Base-by-base conservation (phyloP, 92 coral and sea anemone species). In the Heteractis magnifica region DNA sequence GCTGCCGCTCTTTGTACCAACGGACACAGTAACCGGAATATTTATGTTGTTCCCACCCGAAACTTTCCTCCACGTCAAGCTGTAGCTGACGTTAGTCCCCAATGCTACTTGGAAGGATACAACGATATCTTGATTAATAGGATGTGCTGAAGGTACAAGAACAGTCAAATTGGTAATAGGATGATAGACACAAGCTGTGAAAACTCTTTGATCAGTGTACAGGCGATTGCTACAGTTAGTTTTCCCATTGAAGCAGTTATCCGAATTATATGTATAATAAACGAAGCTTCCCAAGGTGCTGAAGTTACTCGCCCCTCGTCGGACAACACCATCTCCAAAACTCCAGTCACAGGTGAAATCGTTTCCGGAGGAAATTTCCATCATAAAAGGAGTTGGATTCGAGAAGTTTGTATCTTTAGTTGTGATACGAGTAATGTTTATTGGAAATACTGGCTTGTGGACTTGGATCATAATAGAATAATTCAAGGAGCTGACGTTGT, bases 261-360 rank as follows among this genome's bases (percentile, higher is more conserved):
- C 76, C 16, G 88, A 65, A 19, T 78, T 19, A 71, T 88, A 94
- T 6, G 51, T 82, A 51, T 94, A 83, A 19, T 51, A 72, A 9
- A 90, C 90, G 75, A 78, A 75, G 5, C 74, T 65, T 1, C 93
- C 92, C 26, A 89, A 48, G 53, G 87, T 90, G 80, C 88, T 86
- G 81, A 77, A 94, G 77, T 82, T 81, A 50, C 90, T 79, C 49
- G 72, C 73, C 5, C 52, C 52, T 14, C 44, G 51, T 56, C 77
- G 80, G 77, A 56, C 77, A 65, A 48, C 68, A 10, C 86, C 87
- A 34, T 91, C 93, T 26, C 95, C 98, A 71, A 89, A 94, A n/a
- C 85, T 58, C 95, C 94, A 94, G 56, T 87, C 91, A 79, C 98
- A 94, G 49, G 72, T 83, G 78, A 89, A 94, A 53, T 94, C 98